A percentile compares a stretch with the other conserved stretches of the same genome.
Evolutionary conservation across 2,888 invertebrate genomes (phyloP).

Genomic region (Malacosoma neustria): DNA sequence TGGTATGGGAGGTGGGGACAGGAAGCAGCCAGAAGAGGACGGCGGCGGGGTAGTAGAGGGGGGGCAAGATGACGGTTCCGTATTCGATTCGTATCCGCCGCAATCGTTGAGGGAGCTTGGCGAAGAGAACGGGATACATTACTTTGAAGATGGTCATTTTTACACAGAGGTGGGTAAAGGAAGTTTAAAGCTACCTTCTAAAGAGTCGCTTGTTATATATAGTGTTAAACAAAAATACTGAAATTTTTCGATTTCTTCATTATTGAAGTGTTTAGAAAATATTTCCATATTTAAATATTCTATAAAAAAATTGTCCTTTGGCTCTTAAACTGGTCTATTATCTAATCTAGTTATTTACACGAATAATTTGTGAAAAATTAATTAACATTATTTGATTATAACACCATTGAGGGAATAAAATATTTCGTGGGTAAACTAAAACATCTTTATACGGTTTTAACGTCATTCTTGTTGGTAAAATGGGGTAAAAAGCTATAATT

Average conservation of each 20-base stretch:
- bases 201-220: too few species aligned
- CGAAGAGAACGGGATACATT: constrained; percentile 90
- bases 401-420: too few species aligned
- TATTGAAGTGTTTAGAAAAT: neutral
- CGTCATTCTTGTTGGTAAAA: too few species aligned
- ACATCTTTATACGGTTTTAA: too few species aligned
- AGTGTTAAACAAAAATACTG: too few species aligned
- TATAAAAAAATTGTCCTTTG: too few species aligned
- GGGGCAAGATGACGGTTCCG: constrained; percentile 15
- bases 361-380: neutral
- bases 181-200: too few species aligned
- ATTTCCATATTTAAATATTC: neutral
- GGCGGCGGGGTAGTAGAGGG: constrained; percentile 4
- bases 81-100: constrained; percentile 75
- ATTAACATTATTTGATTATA: neutral
- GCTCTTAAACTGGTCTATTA: too few species aligned
- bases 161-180: constrained; percentile 83
- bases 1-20: constrained; percentile 41
- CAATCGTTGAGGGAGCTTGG: constrained; percentile 80
- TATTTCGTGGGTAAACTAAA: too few species aligned
- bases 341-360: neutral
- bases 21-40: constrained; percentile 25
- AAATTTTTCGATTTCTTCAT: neutral
- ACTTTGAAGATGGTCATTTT: constrained; percentile 94
- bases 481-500: too few species aligned